Percentiles rank a stretch among this genome's conserved stretches.
phyloP scores from a whole-genome alignment of 2,113 vertebrate genomes.

The Tachycineta bicolor region DNA sequence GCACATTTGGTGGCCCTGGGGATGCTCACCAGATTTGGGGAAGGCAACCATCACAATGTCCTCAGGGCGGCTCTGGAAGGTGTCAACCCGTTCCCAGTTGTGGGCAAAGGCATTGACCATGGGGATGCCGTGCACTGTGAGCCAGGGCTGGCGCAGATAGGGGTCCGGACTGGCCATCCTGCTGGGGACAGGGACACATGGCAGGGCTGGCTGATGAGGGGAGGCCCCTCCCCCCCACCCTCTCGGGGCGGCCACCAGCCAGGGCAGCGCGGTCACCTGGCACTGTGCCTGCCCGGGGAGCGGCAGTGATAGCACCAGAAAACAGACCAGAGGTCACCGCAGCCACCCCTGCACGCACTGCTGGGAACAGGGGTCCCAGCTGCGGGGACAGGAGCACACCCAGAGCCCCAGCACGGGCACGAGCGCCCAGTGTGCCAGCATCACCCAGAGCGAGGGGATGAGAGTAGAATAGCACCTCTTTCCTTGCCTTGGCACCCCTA shows the following conservation, averaged over 20 bases:
- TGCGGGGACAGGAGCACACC: neutral
- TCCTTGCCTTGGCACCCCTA: neutral
- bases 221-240: rapidly evolving
- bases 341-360: rapidly evolving
- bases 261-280: neutral
- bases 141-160: conserved; percentile 40
- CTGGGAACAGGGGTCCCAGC: neutral
- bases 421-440: neutral
- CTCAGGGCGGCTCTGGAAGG: conserved; percentile 63
- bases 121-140: conserved; percentile 24
- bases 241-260: neutral
- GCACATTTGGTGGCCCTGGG: neutral
- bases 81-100: conserved; percentile 53
- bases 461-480: neutral
- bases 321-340: neutral
- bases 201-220: neutral
- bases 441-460: neutral
- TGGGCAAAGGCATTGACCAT: conserved; percentile 45
- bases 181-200: rapidly evolving
- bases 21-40: conserved; percentile 76
- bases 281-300: neutral
- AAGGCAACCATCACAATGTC: conserved; percentile 73
- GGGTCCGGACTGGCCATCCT: neutral
- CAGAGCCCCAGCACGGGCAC: neutral
- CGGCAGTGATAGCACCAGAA: neutral